A percentile compares a stretch with the other conserved stretches of the same genome.
Conservation (phyloP, 2,888 invertebrate genomes). For the Rhamnusium bicolor region DNA sequence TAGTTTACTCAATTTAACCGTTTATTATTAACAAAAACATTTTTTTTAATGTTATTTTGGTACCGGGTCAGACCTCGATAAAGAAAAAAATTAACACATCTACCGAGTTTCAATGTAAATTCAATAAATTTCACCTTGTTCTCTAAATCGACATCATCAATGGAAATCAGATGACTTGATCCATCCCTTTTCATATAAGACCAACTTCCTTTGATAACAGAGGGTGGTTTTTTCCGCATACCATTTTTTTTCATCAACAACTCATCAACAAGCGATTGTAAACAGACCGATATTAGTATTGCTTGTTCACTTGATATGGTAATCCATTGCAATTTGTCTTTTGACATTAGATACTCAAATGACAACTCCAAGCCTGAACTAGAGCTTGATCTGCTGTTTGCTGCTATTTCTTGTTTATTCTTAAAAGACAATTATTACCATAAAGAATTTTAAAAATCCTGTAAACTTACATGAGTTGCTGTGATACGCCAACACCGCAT, state of each 20-base stretch:
- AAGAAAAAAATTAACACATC: too few species aligned
- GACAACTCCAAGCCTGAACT: constrained; percentile 84
- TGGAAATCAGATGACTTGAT: constrained; percentile 78
- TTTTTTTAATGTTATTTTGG: too few species aligned
- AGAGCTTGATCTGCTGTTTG: constrained; percentile 59
- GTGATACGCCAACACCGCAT: constrained; percentile 99
- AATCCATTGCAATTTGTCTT: constrained; percentile 95
- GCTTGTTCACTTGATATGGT: constrained; percentile 93
- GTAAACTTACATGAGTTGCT: constrained; percentile 80
- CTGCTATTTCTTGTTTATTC: constrained; percentile 62
- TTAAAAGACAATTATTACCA: constrained; percentile 44
- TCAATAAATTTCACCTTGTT: constrained; percentile 41
- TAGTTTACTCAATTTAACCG: too few species aligned
- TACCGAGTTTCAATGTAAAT: too few species aligned
- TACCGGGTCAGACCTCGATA: too few species aligned
- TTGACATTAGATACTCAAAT: constrained; percentile 95
- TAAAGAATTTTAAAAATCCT: constrained; percentile 5
- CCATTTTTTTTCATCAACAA: constrained; percentile 84
- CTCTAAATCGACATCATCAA: constrained; percentile 63
- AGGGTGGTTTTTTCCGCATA: constrained; percentile 67
- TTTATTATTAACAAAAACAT: too few species aligned
- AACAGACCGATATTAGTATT: constrained; percentile 94
- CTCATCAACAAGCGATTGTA: constrained; percentile 97
- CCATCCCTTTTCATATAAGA: constrained; percentile 84
- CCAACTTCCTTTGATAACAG: constrained; percentile 73